Evolutionary conservation across 2,888 invertebrate species (phyloP).

Genomic region (Heterodera filipjevi): DNA sequence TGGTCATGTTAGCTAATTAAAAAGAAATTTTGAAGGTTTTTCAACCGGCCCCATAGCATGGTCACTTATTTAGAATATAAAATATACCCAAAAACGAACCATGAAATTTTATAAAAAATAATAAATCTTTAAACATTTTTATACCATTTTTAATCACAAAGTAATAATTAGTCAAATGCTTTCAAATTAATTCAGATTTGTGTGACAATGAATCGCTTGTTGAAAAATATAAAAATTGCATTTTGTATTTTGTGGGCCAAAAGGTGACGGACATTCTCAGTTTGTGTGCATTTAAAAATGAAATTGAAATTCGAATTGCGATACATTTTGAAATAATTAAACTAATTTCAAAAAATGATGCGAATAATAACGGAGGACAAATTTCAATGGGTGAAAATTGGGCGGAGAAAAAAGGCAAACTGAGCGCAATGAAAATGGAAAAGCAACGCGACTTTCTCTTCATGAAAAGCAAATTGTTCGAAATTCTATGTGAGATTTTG

Average conservation of each 20-base stretch:
- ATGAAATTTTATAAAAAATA: too few relatives aligned
- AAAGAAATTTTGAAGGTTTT: too few relatives aligned
- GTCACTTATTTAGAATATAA: too few relatives aligned
- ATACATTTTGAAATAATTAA: not conserved
- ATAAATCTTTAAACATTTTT: too few relatives aligned
- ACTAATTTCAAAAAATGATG: too few relatives aligned
- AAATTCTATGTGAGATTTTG: not conserved
- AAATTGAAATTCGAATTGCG: not conserved
- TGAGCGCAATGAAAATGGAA: not conserved
- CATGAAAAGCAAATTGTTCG: not conserved
- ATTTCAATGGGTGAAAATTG: too few relatives aligned
- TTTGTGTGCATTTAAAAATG: not conserved
- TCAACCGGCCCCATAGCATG: too few relatives aligned
- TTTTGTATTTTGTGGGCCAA: not conserved
- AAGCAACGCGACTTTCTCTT: not conserved
- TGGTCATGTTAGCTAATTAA: too few relatives aligned
- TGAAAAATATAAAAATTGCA: not conserved
- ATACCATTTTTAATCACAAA: too few relatives aligned
- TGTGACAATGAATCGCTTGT: not conserved
- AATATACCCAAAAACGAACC: too few relatives aligned
- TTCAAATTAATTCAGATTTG: not conserved
- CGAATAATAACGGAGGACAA: not conserved
- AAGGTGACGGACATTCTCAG: not conserved
- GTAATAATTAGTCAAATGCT: not conserved
- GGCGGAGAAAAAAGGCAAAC: not conserved